Base-by-base conservation (phyloP, 2,797 vertebrate genomes). In the Amphiprion clarkii region DNA sequence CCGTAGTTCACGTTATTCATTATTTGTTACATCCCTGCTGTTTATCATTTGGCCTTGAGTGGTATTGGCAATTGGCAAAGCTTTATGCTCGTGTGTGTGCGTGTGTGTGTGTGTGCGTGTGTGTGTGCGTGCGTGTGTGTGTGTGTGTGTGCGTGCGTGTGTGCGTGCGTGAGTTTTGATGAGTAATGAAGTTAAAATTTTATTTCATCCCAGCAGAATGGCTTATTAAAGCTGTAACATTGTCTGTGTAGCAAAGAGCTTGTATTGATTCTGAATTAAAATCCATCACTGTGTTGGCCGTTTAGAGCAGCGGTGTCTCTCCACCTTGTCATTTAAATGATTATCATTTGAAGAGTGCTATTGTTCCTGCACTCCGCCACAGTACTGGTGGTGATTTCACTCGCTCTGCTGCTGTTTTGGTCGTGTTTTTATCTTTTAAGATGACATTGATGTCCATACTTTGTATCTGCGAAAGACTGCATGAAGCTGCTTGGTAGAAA, bases 191-290 rank as follows among this genome's bases (percentile, higher is more conserved):
- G 21, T 52, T 31, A 49, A 8, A 33, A 19, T 53, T 56, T 44
- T 9, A 39, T 61, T 67, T 55, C 49, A 21, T 62, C 31, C 16
- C 27, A 31, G 65, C 0, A 71, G 63, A 54, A 56, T 62, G 29
- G 21, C 73, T 55, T 25, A 33, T 74, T 81, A 62, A 49, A 72
- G 40, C 69, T 40, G 48, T 5, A 29, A 49, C 33, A 42, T 52
- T 40, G 55, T 77, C 33, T 65, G 42, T 64, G 42, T 60, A 71
- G 67, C 49, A 39, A 46, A 70, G 49, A 49, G 14, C 39, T 25
- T 27, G 42, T 72, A 84, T 88, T 68, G 87, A 85, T 81, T 63
- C 36, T 52, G 31, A 71, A 57, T 54, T 29, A 57, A 78, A 82
- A 82, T 85, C 66, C 25, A 23, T 71, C 11, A 4, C 66, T 48